phyloP scores from a whole-genome alignment of 2,113 vertebrate genomes.

The Oxyruncus cristatus region DNA sequence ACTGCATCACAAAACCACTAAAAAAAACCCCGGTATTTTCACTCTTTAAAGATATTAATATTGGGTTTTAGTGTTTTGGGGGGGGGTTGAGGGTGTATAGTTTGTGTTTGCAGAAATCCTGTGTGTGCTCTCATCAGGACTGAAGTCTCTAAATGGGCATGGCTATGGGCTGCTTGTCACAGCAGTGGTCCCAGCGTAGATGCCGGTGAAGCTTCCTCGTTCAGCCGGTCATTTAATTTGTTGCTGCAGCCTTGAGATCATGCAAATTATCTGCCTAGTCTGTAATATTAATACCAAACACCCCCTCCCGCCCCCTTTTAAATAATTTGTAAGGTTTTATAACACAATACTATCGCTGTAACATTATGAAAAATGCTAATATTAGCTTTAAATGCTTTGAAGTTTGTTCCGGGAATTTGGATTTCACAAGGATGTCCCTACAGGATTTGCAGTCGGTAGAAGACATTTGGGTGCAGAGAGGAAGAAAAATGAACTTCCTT shows the following conservation, averaged over 20 bases:
- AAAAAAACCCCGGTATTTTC: neutral
- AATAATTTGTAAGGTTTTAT: slow-evolving; percentile 53
- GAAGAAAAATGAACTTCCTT: slow-evolving; percentile 26
- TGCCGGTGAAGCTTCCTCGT: neutral
- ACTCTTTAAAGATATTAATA: neutral
- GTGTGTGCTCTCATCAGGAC: neutral
- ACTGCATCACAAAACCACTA: neutral
- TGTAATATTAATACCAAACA: slow-evolving; percentile 24
- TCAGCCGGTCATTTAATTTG: neutral
- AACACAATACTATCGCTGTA: slow-evolving; percentile 4
- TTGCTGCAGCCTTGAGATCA: slow-evolving; percentile 28
- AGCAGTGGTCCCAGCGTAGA: neutral
- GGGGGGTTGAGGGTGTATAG: fast-evolving
- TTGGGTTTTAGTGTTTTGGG: neutral
- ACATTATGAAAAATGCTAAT: slow-evolving; percentile 52
- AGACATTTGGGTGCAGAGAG: neutral
- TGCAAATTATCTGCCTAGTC: slow-evolving; percentile 4
- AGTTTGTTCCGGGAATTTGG: slow-evolving; percentile 15
- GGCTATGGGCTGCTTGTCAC: neutral
- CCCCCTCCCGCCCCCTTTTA: neutral
- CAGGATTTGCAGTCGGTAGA: slow-evolving; percentile 41
- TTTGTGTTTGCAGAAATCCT: neutral
- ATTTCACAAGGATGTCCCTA: slow-evolving; percentile 24
- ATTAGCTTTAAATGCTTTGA: slow-evolving; percentile 58
- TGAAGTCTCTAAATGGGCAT: neutral